A percentile compares a stretch with the other conserved stretches of the same genome.
Conservation (phyloP, 2,888 invertebrate genomes). For the Ecdyonurus torrentis region DNA sequence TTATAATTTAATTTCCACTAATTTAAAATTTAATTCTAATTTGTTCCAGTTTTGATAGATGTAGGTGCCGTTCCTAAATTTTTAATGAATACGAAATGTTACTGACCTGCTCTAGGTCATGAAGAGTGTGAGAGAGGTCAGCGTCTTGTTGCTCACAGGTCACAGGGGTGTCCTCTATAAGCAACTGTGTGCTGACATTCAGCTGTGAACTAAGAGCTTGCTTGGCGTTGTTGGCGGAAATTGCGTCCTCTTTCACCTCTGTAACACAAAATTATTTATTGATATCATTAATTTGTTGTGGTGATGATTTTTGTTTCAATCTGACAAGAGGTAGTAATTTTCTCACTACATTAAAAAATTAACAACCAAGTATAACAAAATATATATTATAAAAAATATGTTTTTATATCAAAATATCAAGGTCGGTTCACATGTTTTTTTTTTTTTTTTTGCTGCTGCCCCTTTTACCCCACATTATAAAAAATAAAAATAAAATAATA, state of each 20-base stretch:
- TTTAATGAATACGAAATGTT: no score
- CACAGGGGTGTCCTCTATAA: constrained; percentile 11
- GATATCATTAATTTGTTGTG: no score
- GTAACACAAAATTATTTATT: background rate
- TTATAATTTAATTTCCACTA: no score
- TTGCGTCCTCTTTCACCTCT: constrained; percentile 34
- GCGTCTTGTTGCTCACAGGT: constrained; percentile 14
- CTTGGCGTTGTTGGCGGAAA: constrained; percentile 15
- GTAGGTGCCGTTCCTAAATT: no score
- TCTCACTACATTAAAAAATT: background rate
- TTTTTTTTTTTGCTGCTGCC: no score
- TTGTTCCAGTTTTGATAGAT: no score
- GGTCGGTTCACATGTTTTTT: no score
- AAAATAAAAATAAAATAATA: no score
- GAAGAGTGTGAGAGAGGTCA: constrained; percentile 23
- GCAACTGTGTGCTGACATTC: constrained; percentile 9
- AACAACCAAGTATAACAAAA: background rate
- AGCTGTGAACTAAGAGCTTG: background rate
- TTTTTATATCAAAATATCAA: background rate
- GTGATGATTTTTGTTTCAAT: no score
- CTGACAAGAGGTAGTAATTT: no score
- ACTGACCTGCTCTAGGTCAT: constrained; percentile 55
- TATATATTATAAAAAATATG: background rate
- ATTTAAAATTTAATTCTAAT: no score
- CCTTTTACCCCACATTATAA: no score